Evolutionary conservation across 2,888 invertebrate genomes (phyloP).

Genomic region (Acleris laterana): DNA sequence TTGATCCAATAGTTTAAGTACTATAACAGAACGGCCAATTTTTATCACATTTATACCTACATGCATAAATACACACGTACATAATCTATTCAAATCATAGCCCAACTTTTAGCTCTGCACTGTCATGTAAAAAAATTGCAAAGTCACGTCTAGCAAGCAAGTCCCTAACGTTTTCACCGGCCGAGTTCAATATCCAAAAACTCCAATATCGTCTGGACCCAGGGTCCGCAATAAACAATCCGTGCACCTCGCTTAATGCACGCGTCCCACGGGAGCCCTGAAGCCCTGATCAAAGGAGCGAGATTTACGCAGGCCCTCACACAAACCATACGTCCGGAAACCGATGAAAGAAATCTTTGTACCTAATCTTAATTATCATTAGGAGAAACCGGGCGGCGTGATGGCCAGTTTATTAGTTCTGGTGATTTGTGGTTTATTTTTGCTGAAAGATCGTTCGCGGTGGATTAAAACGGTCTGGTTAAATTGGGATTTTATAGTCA

Average conservation of each 20-base stretch:
- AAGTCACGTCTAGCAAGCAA: too few relatives aligned
- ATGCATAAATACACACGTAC: too few relatives aligned
- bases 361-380: constrained; percentile 39
- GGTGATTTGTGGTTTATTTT: constrained; percentile 1
- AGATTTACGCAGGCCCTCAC: constrained; percentile 63
- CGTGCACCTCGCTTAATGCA: constrained; percentile 36
- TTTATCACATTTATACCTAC: too few relatives aligned
- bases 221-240: constrained; percentile 46
- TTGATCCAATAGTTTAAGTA: too few relatives aligned
- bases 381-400: constrained; percentile 22
- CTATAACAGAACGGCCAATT: too few relatives aligned
- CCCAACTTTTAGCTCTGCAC: too few relatives aligned
- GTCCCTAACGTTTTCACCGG: too few relatives aligned
- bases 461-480: too few relatives aligned
- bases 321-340: constrained; percentile 69
- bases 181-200: background rate
- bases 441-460: background rate
- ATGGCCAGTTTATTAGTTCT: constrained; percentile 29
- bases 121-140: too few relatives aligned
- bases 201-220: constrained; percentile 41
- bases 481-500: too few relatives aligned
- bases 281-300: constrained; percentile 54
- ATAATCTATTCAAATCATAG: too few relatives aligned
- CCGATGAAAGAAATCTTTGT: constrained; percentile 55
- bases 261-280: constrained; percentile 40